phyloP scores from a whole-genome alignment of 2,888 invertebrate genomes.

The Electrophaes corylata region DNA sequence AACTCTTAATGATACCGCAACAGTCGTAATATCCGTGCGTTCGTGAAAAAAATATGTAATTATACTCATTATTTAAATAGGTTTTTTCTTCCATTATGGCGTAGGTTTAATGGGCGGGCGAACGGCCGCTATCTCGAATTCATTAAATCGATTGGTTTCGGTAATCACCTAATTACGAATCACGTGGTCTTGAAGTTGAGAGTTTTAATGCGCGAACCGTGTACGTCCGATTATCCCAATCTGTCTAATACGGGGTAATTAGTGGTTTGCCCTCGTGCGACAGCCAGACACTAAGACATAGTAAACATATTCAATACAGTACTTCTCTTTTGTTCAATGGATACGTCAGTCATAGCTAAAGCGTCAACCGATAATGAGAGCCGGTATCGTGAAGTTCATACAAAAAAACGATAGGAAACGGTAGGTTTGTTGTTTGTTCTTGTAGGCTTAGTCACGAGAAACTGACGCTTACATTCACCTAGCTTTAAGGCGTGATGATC shows the following conservation, averaged over 20 bases:
- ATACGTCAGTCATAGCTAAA: too few species aligned
- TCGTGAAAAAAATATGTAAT: constrained; percentile 82
- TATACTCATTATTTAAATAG: constrained; percentile 84
- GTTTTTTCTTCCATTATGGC: constrained; percentile 79
- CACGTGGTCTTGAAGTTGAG: constrained; percentile 75
- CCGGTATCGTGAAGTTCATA: too few species aligned
- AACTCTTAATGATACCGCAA: constrained; percentile 83
- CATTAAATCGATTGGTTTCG: constrained; percentile 84
- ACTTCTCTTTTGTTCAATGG: neutral
- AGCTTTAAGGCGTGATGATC: too few species aligned
- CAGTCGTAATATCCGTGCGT: constrained; percentile 80
- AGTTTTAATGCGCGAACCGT: constrained; percentile 82
- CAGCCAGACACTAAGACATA: constrained; percentile 1
- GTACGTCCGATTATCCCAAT: constrained; percentile 76
- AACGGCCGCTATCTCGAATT: constrained; percentile 79
- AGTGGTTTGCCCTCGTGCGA: constrained; percentile 53
- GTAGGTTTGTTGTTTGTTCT: too few species aligned
- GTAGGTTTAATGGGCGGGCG: constrained; percentile 76
- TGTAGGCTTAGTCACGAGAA: too few species aligned
- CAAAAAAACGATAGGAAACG: too few species aligned
- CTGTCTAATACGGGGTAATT: constrained; percentile 72
- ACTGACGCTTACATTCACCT: too few species aligned
- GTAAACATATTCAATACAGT: neutral
- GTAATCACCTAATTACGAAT: constrained; percentile 82
- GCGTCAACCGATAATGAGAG: too few species aligned